Evolutionary conservation across 1,140 invertebrate species (phyloP).

Genomic region (silkworm (Bombyx mori)): DNA sequence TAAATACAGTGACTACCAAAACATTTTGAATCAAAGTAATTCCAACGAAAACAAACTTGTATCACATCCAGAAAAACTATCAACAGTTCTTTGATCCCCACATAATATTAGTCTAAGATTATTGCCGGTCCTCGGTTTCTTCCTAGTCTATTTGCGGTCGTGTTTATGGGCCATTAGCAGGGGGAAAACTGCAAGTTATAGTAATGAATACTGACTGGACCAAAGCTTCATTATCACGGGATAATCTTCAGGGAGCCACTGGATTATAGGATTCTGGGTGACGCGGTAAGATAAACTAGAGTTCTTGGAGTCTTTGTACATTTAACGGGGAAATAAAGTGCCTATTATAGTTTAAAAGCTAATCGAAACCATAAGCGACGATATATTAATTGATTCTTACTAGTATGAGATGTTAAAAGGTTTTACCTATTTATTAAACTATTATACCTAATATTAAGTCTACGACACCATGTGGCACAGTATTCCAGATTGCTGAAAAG

Average conservation of each 20-base stretch:
- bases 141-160: conserved; percentile 51
- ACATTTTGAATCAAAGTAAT: neutral
- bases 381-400: too few relatives aligned
- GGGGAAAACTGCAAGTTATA: conserved; percentile 50
- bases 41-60: neutral
- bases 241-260: conserved; percentile 32
- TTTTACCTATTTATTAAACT: too few relatives aligned
- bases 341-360: too few relatives aligned
- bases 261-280: neutral
- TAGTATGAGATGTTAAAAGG: too few relatives aligned
- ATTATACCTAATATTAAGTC: too few relatives aligned
- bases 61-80: conserved; percentile 14
- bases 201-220: conserved; percentile 64
- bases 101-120: conserved; percentile 31
- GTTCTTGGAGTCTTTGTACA: too few relatives aligned
- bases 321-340: too few relatives aligned
- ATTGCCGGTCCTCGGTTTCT: conserved; percentile 47
- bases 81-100: conserved; percentile 9
- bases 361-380: too few relatives aligned
- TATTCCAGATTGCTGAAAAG: too few relatives aligned
- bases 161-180: conserved; percentile 58
- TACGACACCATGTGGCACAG: too few relatives aligned
- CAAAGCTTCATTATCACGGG: conserved; percentile 43
- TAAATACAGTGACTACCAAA: neutral
- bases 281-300: too few relatives aligned